A percentile compares a stretch with the other conserved stretches of the same genome.
These are phyloP conservation scores for Xenus cinereus DNA, from an alignment of 2,113 vertebrate genomes.

Conservation along the genomic window DNA sequence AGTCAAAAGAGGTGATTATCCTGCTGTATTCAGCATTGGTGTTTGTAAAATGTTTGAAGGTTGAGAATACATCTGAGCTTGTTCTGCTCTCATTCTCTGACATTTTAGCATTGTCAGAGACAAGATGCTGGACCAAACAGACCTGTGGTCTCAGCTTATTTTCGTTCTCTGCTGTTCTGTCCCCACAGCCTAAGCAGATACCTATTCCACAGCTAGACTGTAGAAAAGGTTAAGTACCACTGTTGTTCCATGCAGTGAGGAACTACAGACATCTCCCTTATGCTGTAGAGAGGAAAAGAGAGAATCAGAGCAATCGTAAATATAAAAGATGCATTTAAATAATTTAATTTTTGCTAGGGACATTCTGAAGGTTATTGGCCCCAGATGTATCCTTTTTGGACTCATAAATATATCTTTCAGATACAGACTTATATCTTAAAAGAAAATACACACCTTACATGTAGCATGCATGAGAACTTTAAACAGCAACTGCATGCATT, in stretches of 20 bases:
- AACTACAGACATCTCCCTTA: neutral
- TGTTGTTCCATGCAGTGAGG: neutral
- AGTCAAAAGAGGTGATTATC: too few species aligned
- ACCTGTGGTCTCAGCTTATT: neutral
- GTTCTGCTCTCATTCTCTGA: neutral
- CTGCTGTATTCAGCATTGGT: fast-evolving
- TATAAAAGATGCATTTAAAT: neutral
- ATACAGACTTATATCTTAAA: neutral
- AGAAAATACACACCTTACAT: neutral
- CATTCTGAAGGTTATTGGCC: neutral
- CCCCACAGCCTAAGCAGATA: neutral
- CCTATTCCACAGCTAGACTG: neutral
- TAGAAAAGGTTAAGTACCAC: neutral
- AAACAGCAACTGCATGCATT: neutral
- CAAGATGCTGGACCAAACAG: neutral
- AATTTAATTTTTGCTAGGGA: neutral
- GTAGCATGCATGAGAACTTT: neutral
- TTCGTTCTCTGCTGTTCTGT: neutral
- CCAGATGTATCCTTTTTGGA: neutral
- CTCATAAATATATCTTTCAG: neutral
- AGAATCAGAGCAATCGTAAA: neutral
- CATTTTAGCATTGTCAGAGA: neutral
- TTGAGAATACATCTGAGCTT: neutral
- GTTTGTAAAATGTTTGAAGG: neutral
- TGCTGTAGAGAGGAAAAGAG: neutral